Evolutionary conservation across 1,140 invertebrate genomes (phyloP).

Genomic region (Danaus plexippus): DNA sequence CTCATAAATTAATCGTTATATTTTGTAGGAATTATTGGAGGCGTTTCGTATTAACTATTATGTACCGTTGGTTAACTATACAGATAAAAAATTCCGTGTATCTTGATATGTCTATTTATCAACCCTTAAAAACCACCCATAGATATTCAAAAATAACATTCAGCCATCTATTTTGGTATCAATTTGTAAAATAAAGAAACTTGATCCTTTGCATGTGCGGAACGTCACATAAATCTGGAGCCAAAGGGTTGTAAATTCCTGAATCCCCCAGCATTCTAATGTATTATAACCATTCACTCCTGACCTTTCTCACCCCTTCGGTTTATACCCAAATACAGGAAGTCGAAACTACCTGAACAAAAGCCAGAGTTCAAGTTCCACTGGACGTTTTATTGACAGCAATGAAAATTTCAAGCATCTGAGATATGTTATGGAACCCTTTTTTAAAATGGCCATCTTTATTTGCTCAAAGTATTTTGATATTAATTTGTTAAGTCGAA

Average conservation of each 20-base stretch:
- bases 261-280: slow-evolving; percentile 38
- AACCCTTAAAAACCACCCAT: too few relatives aligned
- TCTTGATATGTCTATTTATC: too few relatives aligned
- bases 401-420: slow-evolving; percentile 59
- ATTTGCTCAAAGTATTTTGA: too few relatives aligned
- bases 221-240: slow-evolving; percentile 54
- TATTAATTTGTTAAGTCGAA: too few relatives aligned
- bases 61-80: too few relatives aligned
- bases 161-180: slow-evolving; percentile 40
- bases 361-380: slow-evolving; percentile 21
- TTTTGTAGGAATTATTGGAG: too few relatives aligned
- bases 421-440: slow-evolving; percentile 44
- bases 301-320: slow-evolving; percentile 21
- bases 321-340: slow-evolving; percentile 7
- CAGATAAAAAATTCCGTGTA: too few relatives aligned
- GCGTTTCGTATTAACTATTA: too few relatives aligned
- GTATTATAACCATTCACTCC: slow-evolving; percentile 30
- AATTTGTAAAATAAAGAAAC: slow-evolving; percentile 54
- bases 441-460: slow-evolving; percentile 21
- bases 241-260: slow-evolving; percentile 60
- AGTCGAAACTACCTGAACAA: slow-evolving; percentile 9
- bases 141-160: slow-evolving; percentile 13
- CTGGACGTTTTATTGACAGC: slow-evolving; percentile 44
- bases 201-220: slow-evolving; percentile 51
- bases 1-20: too few relatives aligned